These are phyloP conservation scores for Ladona fulva DNA, from an alignment of 1,140 invertebrate species.

Conservation along the genomic window DNA sequence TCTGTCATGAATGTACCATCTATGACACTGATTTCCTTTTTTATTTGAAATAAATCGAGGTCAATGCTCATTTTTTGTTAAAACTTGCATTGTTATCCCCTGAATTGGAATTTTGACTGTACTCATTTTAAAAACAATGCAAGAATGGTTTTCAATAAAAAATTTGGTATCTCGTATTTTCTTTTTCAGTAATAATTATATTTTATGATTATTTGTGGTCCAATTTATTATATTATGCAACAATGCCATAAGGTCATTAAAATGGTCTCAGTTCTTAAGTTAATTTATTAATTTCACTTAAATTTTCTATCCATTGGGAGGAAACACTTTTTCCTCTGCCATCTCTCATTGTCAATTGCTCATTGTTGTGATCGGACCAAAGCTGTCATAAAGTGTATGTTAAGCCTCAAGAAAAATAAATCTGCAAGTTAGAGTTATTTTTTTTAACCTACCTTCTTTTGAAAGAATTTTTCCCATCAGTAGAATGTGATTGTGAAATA, in stretches of 20 bases:
- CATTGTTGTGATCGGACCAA: slow-evolving; percentile 8
- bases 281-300: not conserved
- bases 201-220: not conserved
- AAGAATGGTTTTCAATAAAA: not conserved
- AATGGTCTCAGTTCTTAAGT: not conserved
- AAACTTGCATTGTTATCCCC: not conserved
- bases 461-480: too few species aligned
- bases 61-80: not conserved
- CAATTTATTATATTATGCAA: not conserved
- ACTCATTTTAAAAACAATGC: not conserved
- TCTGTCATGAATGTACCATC: too few species aligned
- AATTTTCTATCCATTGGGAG: not conserved
- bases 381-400: slow-evolving; percentile 6
- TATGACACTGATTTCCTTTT: too few species aligned
- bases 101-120: not conserved
- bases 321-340: not conserved
- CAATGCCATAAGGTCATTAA: not conserved
- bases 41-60: too few species aligned
- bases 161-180: not conserved
- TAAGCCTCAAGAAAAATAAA: not conserved
- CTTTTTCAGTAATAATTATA: not conserved
- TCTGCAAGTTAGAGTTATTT: not conserved
- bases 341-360: slow-evolving; percentile 9
- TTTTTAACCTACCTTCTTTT: not conserved
- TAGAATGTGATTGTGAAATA: too few species aligned